phyloP scores from a whole-genome alignment of 2,113 vertebrate species.

The Oreochromis tanganicae region DNA sequence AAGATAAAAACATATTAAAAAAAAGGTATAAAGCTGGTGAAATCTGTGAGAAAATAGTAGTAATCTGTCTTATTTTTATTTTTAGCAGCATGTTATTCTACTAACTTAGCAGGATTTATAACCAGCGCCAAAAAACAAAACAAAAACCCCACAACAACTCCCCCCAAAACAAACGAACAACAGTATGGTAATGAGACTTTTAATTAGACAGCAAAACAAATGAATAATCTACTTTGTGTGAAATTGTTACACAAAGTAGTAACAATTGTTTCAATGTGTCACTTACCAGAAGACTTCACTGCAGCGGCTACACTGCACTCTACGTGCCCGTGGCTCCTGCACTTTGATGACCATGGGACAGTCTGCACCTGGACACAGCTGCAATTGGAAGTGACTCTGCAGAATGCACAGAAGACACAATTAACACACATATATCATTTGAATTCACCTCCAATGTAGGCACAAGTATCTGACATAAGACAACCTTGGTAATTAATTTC shows the following conservation, averaged over 20 bases:
- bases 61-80: background rate
- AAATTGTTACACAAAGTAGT: background rate
- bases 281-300: conserved; percentile 97
- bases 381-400: conserved; percentile 97
- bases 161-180: background rate
- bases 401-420: background rate
- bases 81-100: background rate
- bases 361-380: conserved; percentile 97
- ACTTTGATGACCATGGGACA: conserved; percentile 99
- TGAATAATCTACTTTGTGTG: background rate
- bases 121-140: background rate
- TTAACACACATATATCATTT: background rate
- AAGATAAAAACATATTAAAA: background rate
- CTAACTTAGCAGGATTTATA: background rate
- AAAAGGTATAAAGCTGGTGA: background rate
- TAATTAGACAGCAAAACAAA: background rate
- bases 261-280: background rate
- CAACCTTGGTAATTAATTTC: background rate
- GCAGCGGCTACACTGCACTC: conserved; percentile 97
- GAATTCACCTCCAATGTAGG: background rate
- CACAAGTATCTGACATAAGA: background rate
- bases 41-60: background rate
- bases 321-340: conserved; percentile 93
- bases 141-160: background rate
- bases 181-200: background rate